Evolutionary conservation across 2,888 invertebrate genomes (phyloP), one percentile per base, ranked within the genome.

Genomic region (Polydrusus cervinus): DNA sequence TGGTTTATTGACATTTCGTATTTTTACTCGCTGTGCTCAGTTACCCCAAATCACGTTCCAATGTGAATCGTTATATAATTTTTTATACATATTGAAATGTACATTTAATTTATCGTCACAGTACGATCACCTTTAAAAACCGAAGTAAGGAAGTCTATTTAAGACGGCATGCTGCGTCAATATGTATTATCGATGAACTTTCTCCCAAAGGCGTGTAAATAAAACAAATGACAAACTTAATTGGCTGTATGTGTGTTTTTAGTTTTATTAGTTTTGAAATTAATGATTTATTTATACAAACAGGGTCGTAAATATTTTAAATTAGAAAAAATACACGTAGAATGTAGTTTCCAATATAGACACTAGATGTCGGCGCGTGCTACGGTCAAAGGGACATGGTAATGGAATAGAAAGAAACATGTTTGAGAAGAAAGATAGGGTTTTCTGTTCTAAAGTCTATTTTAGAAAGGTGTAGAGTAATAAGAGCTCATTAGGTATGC

Each of bases 181-280:
- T 16, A 9, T 16, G 5, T n/a, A 13, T n/a, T n/a, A n/a, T 43
- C 43, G 47, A 53, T 10, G 20, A 10, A 53, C 53, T 30, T 53
- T 53, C 30, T 5, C n/a, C 53, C 53, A 1, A 53, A 53, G 25
- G 53, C 53, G 25, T 20, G 53, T 25, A 53, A 53, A 20, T 20
- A 13, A 53, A 53, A 53, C 25, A 53, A 53, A 53, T 20, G 51
- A 51, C 16, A 18, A 18, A 51, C 51, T 16, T 20, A 51, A 43
- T 43, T 43, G 11, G 8, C 45, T 13, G 6, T 6, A 45, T n/a
- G 45, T 45, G 6, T n/a, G 45, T 45, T 45, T 45, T 45, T n/a
- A 45, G n/a, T n/a, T 45, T 13, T 45, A 25, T 6, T 45, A n/a
- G 1, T 45, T n/a, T 45, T n/a, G n/a, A 45, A 45, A n/a, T 7